Evolutionary conservation across 2,888 invertebrate genomes (phyloP), one percentile per base, ranked within the genome.

Genomic region (Hybos culiciformis): DNA sequence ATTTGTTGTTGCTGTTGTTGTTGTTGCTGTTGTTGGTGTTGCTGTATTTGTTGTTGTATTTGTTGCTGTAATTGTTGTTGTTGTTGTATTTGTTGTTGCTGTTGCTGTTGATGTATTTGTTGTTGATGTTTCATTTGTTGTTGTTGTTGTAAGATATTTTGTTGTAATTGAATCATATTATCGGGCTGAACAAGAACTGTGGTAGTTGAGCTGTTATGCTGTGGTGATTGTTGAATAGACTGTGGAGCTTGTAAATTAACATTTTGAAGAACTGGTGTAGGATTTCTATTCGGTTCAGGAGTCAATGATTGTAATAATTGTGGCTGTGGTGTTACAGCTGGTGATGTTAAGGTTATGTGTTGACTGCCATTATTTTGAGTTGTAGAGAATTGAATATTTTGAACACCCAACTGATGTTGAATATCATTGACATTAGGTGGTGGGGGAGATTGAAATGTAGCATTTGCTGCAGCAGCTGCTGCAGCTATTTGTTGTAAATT

Each of bases 401-500:
- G 51, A 31, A 53, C 48, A 29, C 42, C 37, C 15, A 17, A 34
- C 34, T n/a, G 43, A 40, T 33, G 41, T 41, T 46, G 46, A n/a
- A n/a, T n/a, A n/a, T n/a, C n/a, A 17, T 32, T 32, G 8, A 32
- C 17, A 32, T 32, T 34, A n/a, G 58, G 52, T 3, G 61, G 56
- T 17, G 62, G 58, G 3, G 63, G 60, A 23, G 62, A 57, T 48
- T 66, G 66, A 47, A 66, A 64, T 11, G 58, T 51, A 20, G 55
- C 55, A 17, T 54, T 55, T 12, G 56, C 54, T 1, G 63, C 61
- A 4, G 55, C 56, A 2, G 64, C 60, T 14, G 63, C 59, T 5
- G 57, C 57, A 0, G 59, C 57, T 21, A 58, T 50, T 46, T 66
- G 65, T 43, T 65, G 64, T 37, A 67, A 55, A 43, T 63, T 65